Evolutionary conservation across 2,113 vertebrate species (phyloP).

Genomic region (Nicator chloris): DNA sequence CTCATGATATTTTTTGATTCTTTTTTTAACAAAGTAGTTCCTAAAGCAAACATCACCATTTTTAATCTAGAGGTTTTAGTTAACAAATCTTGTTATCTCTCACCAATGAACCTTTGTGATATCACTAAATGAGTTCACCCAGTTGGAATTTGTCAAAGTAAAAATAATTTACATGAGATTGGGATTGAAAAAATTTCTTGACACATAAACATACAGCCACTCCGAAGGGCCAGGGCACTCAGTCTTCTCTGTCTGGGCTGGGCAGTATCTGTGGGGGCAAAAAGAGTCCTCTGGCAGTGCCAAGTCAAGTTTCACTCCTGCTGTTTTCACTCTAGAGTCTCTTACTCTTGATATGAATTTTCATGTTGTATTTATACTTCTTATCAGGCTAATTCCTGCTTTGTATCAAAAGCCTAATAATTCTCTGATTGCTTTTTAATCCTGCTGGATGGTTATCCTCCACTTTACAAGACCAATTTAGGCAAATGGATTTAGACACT

Average conservation of each 20-base stretch:
- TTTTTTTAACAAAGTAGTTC: not conserved
- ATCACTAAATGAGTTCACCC: not conserved
- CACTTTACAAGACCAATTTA: not conserved
- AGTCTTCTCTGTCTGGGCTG: not conserved
- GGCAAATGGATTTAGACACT: not conserved
- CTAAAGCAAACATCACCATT: not conserved
- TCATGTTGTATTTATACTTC: not conserved
- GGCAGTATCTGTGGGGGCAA: not conserved
- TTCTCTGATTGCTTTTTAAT: not conserved
- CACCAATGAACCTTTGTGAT: rapidly evolving
- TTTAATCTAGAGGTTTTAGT: not conserved
- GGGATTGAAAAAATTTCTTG: too few species aligned
- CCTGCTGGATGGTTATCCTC: not conserved
- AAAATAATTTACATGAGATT: too few species aligned
- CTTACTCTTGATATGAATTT: not conserved
- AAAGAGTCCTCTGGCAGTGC: not conserved
- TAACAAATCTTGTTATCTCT: not conserved
- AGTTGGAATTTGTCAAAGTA: too few species aligned
- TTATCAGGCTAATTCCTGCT: not conserved
- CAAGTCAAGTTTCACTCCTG: not conserved
- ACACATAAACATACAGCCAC: too few species aligned
- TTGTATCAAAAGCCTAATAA: not conserved
- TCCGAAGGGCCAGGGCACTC: rapidly evolving
- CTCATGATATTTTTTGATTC: not conserved
- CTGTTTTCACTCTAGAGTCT: not conserved